These are phyloP conservation scores for Phylloscopus whistleri DNA, from an alignment of 2,113 vertebrate species.

Conservation along the genomic window DNA sequence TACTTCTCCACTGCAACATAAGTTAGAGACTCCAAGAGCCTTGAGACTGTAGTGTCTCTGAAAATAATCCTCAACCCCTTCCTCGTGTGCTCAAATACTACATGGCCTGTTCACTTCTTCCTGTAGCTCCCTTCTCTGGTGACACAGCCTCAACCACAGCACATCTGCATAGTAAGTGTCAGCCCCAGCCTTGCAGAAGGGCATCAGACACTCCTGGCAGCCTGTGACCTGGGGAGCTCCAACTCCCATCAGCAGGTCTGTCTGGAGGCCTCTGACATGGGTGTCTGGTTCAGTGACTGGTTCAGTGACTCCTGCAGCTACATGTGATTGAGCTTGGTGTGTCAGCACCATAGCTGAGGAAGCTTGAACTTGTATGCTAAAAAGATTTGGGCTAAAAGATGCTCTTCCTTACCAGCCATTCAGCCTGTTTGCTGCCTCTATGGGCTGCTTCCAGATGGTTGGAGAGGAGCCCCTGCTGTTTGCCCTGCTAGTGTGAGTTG, in stretches of 20 bases:
- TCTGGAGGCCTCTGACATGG: neutral
- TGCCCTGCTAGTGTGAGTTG: neutral
- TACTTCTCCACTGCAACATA: neutral
- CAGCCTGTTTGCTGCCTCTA: neutral
- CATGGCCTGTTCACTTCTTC: neutral
- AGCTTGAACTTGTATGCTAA: neutral
- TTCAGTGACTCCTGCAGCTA: neutral
- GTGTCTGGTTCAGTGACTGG: neutral
- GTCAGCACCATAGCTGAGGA: neutral
- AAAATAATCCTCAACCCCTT: neutral
- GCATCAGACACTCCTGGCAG: neutral
- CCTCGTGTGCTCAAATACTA: accelerated
- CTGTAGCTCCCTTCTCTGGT: neutral
- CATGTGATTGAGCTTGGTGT: accelerated
- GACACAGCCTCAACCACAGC: neutral
- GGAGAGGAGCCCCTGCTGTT: neutral
- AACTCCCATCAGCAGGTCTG: neutral
- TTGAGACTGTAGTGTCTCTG: neutral
- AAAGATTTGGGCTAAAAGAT: neutral
- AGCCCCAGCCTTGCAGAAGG: neutral
- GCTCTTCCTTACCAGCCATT: neutral
- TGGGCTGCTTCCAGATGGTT: neutral
- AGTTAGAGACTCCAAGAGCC: neutral
- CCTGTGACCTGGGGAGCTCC: neutral
- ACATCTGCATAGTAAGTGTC: neutral